phyloP scores from a whole-genome alignment of 2,888 invertebrate species.

The Latrodectus hesperus region DNA sequence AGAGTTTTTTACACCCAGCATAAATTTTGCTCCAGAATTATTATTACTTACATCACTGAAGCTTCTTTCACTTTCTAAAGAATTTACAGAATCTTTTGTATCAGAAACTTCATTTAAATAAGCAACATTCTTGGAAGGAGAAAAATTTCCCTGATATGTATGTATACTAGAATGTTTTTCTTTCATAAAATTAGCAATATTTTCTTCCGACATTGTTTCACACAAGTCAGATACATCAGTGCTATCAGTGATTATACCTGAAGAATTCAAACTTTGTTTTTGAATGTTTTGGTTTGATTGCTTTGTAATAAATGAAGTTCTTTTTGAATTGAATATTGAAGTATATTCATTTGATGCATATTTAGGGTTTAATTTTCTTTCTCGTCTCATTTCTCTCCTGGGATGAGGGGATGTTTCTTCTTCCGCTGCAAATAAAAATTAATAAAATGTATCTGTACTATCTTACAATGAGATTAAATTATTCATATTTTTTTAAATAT shows the following conservation, averaged over 20 bases:
- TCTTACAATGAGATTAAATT: background rate
- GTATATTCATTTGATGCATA: conserved; percentile 75
- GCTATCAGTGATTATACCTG: background rate
- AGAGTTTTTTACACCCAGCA: conserved; percentile 24
- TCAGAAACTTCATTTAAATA: background rate
- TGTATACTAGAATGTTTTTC: too few species aligned
- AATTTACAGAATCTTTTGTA: background rate
- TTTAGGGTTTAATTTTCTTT: conserved; percentile 74
- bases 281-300: conserved; percentile 3
- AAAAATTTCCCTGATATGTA: background rate
- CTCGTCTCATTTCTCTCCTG: conserved; percentile 73
- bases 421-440: conserved; percentile 16
- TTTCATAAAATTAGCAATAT: background rate
- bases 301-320: conserved; percentile 51
- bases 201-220: background rate
- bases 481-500: background rate
- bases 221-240: background rate
- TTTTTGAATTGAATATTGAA: conserved; percentile 73
- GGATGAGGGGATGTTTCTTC: conserved; percentile 67
- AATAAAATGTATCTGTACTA: background rate
- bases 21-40: conserved; percentile 1
- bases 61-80: background rate
- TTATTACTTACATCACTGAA: too few species aligned
- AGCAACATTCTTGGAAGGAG: background rate
- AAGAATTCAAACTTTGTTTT: background rate